phyloP scores from a whole-genome alignment of 2,113 vertebrate species.

The Pachyramphus minor region DNA sequence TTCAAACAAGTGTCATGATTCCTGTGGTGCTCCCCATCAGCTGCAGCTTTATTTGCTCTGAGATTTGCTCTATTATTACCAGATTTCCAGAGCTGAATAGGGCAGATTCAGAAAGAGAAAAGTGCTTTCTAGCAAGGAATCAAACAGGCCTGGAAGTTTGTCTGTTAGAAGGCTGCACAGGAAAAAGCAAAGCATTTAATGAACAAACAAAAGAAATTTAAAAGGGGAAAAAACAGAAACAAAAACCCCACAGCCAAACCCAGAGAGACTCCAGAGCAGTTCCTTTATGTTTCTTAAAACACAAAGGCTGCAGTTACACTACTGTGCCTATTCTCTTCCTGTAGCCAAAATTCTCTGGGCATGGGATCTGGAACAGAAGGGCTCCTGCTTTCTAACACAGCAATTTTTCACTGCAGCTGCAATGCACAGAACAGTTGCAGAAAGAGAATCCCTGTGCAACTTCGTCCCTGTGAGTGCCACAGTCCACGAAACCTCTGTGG shows the following conservation, averaged over 20 bases:
- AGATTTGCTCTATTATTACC: neutral
- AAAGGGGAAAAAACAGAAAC: neutral
- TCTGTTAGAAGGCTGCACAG: neutral
- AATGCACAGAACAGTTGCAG: neutral
- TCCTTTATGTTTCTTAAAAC: neutral
- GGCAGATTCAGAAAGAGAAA: neutral
- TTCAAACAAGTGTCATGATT: neutral
- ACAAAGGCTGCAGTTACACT: neutral
- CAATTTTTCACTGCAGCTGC: neutral
- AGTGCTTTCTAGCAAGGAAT: neutral
- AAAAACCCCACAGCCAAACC: neutral
- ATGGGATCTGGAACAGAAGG: neutral
- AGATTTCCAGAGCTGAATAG: neutral
- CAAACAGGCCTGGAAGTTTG: neutral
- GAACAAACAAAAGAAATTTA: neutral
- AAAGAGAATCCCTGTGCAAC: neutral
- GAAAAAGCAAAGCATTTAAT: neutral
- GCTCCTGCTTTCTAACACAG: neutral
- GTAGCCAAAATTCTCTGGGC: neutral
- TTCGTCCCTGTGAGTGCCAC: neutral
- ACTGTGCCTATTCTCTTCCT: neutral
- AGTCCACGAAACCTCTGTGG: accelerated
- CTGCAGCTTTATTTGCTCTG: neutral
- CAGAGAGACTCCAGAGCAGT: neutral
- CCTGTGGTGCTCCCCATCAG: accelerated